Evolutionary conservation across 1,140 invertebrate genomes (phyloP), one percentile per base, ranked within the genome.

Genomic region (Anoplolepis gracilipes): DNA sequence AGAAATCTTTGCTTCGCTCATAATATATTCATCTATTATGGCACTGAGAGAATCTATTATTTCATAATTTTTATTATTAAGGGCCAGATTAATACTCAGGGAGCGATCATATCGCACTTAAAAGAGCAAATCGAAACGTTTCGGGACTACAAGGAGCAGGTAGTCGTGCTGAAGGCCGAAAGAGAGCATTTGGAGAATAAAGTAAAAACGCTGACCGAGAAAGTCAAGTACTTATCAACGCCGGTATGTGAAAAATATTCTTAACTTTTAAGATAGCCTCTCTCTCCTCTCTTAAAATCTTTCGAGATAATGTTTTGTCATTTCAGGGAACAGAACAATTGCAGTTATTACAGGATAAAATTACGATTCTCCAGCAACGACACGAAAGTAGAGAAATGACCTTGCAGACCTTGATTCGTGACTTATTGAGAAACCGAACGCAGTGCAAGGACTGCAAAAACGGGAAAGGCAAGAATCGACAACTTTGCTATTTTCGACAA

Each of bases 161-260:
- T 95, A 1, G 90, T 96, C 1, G 92, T 96, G 7, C 85, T 96
- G 1, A 95, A 95, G 87, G 95, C 95, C 4, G 96, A 96, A 91
- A 92, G 96, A 36, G 96, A 96, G 85, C 96, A 96, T 90, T 92
- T 96, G 42, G 96, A 96, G 87, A 92, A 92, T 30, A 95, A 95
- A 90, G 93, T 95, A 16, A 94, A 93, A 85, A 90, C 91, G 11
- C 81, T 95, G 46, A 95, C 91, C 79, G 93, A 95, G 46, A 95
- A 95, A 92, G 87, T 95, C 0, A 93, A 95, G 73, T 94, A 95
- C 49, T 88, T 95, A 36, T 91, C 93, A 8, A 92, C 94, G 28
- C 94, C 95, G 55, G 95, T 95, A 91, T 87, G 94, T 90, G 57
- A 79, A 84, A 22, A 61, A 78, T 61, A 3, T 0, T 19, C 1